Base-by-base conservation (phyloP, 92 coral and sea anemone genomes). In the Parazoanthus swiftii region DNA sequence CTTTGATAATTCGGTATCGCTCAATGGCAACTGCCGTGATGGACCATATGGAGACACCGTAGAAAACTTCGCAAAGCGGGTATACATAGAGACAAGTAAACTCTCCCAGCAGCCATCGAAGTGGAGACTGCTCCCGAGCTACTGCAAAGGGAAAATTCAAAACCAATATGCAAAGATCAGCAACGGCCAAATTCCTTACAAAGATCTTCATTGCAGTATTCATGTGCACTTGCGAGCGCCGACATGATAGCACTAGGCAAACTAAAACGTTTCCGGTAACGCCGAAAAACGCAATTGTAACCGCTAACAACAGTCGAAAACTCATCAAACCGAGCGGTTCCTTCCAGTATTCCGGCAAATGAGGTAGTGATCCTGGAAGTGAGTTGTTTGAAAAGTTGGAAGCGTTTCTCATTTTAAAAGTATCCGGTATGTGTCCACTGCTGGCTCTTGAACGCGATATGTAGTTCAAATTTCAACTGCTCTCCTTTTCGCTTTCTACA, bases 111-210 rank as follows among this genome's bases (percentile, higher is more conserved):
- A 72, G 78, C 87, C 87, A 84, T 15, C 77, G 87, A 72, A 71
- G 23, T 21, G 87, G 87, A 26, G 87, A 84, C 66, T 71, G 87
- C 35, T 84, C 87, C 13, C 66, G 56, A 33, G 26, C 87, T 20
- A 84, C 87, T 71, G 79, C 77, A 18, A 84, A 16, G n/a, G 87
- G 87, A 84, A 84, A 84, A 72, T 29, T 84, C 75, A 84, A 33
- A 71, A 84, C 78, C 25, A 84, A 72, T 8, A 84, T 71, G 25
- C 87, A 48, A 26, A 84, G 87, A 71, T 84, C 87, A 42, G 87
- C 87, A 33, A 71, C 33, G 44, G 87, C 87, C 77, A 84, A 25
- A 84, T 84, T 84, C 66, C 54, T 20, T 37, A 84, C 59, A 72
- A 84, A 84, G 16, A 23, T 71, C 44, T 48, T 84, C 29, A 84